Percentiles rank a stretch among this genome's conserved stretches.
Conservation (phyloP, 1,140 invertebrate genomes). For the Pseudomyrmex dendroicus region DNA sequence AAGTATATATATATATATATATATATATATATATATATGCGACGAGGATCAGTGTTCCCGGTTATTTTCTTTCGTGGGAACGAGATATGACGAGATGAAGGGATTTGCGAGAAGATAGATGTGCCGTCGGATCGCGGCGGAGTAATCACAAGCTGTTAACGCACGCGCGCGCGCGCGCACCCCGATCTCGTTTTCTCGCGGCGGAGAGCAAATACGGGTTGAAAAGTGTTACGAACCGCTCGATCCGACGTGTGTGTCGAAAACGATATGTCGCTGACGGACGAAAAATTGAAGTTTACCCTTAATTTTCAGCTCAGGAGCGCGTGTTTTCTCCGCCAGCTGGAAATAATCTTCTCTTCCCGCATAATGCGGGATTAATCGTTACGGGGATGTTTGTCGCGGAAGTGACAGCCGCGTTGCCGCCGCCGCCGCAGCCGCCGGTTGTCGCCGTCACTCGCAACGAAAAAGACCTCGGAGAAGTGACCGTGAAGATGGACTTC, state of each 20-base stretch:
- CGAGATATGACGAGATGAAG: neutral
- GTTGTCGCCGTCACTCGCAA: too few species aligned
- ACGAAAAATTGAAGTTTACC: constrained; percentile 17
- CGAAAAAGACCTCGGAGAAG: too few species aligned
- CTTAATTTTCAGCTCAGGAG: neutral
- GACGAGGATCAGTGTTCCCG: neutral
- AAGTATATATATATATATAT: neutral
- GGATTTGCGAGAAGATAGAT: neutral
- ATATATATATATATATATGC: too few species aligned
- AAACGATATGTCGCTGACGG: neutral
- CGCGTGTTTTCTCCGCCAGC: neutral
- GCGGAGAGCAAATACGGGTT: neutral
- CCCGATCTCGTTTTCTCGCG: too few species aligned
- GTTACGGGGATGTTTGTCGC: neutral
- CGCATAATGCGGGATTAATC: constrained; percentile 7
- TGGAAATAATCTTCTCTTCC: constrained; percentile 33
- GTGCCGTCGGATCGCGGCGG: neutral
- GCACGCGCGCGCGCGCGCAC: neutral
- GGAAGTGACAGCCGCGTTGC: neutral
- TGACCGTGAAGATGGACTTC: neutral
- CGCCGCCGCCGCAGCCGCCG: too few species aligned
- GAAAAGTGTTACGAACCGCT: neutral
- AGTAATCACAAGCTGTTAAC: constrained; percentile 4
- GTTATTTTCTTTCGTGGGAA: neutral
- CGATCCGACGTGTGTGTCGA: neutral